A percentile compares a stretch with the other conserved stretches of the same genome.
These are phyloP conservation scores for Phainopepla nitens DNA, from an alignment of 2,113 vertebrate species.

Conservation along the genomic window DNA sequence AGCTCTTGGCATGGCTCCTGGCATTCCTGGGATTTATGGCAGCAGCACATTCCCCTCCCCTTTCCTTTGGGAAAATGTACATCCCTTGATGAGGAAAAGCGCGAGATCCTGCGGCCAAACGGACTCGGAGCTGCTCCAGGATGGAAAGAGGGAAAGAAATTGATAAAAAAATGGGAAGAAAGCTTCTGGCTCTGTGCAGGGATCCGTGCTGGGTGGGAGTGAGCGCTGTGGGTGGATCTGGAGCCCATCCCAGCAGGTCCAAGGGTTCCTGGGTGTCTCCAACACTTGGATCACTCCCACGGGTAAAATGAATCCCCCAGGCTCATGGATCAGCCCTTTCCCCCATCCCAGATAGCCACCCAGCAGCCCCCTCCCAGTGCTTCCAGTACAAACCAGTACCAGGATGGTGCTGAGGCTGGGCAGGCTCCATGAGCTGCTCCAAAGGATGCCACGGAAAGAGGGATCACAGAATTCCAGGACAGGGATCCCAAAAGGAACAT, in stretches of 20 bases:
- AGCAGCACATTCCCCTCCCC: background rate
- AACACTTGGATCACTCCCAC: rapidly evolving
- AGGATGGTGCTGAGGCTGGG: background rate
- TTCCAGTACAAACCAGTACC: background rate
- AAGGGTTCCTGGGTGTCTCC: background rate
- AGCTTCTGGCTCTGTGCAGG: background rate
- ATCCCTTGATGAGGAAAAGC: rapidly evolving
- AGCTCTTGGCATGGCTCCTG: background rate
- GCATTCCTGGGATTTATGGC: background rate
- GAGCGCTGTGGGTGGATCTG: rapidly evolving
- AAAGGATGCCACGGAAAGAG: rapidly evolving
- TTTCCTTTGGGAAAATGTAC: background rate
- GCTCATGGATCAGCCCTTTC: background rate
- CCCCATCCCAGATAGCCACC: background rate
- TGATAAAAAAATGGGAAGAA: background rate
- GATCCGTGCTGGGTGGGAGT: background rate
- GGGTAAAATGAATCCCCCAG: background rate
- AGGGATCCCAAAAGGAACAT: rapidly evolving
- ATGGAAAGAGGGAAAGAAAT: background rate
- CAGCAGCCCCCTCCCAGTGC: background rate
- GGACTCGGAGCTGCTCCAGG: background rate
- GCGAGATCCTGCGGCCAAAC: rapidly evolving
- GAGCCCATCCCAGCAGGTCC: rapidly evolving
- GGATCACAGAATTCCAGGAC: rapidly evolving
- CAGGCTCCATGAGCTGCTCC: background rate